Percentiles rank a stretch among this genome's conserved stretches.
Conservation (phyloP, 2,888 invertebrate species). For the Drosophila dives region DNA sequence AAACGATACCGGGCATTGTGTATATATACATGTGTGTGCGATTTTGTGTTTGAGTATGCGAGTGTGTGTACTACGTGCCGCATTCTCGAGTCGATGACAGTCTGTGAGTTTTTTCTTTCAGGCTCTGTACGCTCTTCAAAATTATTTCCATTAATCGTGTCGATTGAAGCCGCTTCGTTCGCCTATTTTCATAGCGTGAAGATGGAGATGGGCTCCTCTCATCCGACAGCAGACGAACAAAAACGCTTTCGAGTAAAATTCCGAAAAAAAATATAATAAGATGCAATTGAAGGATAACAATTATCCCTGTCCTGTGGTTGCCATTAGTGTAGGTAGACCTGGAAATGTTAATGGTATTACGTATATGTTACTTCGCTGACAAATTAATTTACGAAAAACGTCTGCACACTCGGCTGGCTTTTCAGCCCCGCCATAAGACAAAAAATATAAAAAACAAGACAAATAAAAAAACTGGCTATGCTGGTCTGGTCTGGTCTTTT, state of each 20-base stretch:
- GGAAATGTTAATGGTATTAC: constrained; percentile 24
- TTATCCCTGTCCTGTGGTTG: not conserved
- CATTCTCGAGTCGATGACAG: constrained; percentile 35
- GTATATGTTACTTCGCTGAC: constrained; percentile 23
- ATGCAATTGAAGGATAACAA: constrained; percentile 17
- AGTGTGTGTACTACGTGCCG: constrained; percentile 40
- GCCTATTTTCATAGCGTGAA: constrained; percentile 7
- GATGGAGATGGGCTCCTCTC: constrained; percentile 11
- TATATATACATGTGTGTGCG: not conserved
- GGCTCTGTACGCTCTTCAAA: constrained; percentile 30
- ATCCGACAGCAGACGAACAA: constrained; percentile 7
- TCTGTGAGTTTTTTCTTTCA: constrained; percentile 20
- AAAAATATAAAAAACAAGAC: constrained; percentile 19
- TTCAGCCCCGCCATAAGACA: constrained; percentile 39
- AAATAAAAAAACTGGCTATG: constrained; percentile 73
- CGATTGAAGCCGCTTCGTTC: constrained; percentile 34
- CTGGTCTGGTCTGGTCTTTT: constrained; percentile 79
- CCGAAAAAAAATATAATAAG: not conserved
- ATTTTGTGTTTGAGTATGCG: constrained; percentile 23
- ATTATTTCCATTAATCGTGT: constrained; percentile 56
- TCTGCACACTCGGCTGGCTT: constrained; percentile 19
- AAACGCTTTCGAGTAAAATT: constrained; percentile 14
- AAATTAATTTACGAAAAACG: constrained; percentile 19
- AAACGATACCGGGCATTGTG: constrained; percentile 39
- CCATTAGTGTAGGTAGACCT: constrained; percentile 25